Base-by-base conservation (phyloP, 2,113 vertebrate species). In the Sprattus sprattus region DNA sequence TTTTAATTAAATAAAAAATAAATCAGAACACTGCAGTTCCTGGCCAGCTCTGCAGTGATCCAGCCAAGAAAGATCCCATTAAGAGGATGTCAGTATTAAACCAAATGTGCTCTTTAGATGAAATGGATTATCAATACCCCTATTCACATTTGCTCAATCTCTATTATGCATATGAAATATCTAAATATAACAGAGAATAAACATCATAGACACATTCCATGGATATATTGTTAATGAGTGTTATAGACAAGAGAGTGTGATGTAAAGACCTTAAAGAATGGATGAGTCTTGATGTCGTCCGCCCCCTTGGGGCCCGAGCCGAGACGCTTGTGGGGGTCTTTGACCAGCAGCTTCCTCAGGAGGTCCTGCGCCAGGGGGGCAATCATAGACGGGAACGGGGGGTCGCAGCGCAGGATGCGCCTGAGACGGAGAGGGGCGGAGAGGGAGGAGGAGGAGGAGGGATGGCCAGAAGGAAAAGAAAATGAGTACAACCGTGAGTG, bases 391-490 rank as follows among this genome's bases (percentile, higher is more conserved):
- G 97, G 97, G 92, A 97, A 97, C 0, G 97, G 96, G 49, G 97
- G 97, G 82, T 97, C 96, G 89, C 96, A 97, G 90, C 96, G 97
- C 88, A 98, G 89, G 91, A 98, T 98, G 80, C 97, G 96, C 91
- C 97, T 97, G 91, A 28, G 0, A 50, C 49, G 44, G 39, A 45
- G 7, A 45, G 7, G 32, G 83, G 52, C 60, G 11, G 5, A 60
- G 54, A 54, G 20, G 22, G n/a, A 67, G 64, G 9, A 25, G 11
- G 6, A 15, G 28, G 28, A 75, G 28, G 11, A 78, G 22, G 15
- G 32, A 32, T 39, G 28, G n/a, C 2, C 25, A 32, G 10, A 78
- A 32, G 28, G 9, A 25, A 54, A 15, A 15, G 16, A 4, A 54
- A 47, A 54, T 54, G 52, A 54, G 15, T 18, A 16, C 52, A 3